Conservation (phyloP, 2,888 invertebrate species). For the Pantelozetes paolii region DNA sequence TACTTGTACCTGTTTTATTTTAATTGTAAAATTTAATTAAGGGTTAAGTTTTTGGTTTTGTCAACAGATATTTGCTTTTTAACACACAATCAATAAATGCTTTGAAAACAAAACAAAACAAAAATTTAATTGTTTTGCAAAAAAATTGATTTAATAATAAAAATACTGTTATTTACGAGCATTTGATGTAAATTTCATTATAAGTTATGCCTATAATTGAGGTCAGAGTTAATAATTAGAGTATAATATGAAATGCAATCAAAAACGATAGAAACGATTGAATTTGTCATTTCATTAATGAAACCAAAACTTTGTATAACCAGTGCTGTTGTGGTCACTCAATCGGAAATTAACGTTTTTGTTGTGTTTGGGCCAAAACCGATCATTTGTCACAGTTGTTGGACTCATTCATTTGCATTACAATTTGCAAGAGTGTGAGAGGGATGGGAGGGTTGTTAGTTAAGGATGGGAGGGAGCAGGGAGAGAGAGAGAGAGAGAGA, state of each 20-base stretch:
- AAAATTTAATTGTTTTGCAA: background rate
- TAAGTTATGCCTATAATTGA: slow-evolving; percentile 6
- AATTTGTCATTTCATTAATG: slow-evolving; percentile 25
- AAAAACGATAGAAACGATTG: slow-evolving; percentile 6
- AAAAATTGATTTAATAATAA: background rate
- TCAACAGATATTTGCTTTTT: no score
- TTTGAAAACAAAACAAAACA: background rate
- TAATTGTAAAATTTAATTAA: no score
- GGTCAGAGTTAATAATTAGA: slow-evolving; percentile 22
- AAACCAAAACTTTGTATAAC: background rate
- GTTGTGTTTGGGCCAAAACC: background rate
- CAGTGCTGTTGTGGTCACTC: slow-evolving; percentile 4
- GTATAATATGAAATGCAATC: slow-evolving; percentile 21
- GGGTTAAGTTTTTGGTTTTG: no score
- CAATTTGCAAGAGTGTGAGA: background rate
- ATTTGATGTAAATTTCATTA: slow-evolving; percentile 10
- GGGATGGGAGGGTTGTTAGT: background rate
- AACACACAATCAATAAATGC: no score
- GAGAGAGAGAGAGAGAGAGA: slow-evolving; percentile 20
- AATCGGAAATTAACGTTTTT: slow-evolving; percentile 27
- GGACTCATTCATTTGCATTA: slow-evolving; percentile 14
- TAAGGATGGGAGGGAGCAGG: background rate
- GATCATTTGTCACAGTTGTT: slow-evolving; percentile 25
- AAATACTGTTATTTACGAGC: background rate
- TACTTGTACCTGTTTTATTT: no score